Base-by-base conservation (phyloP, 2,888 invertebrate genomes). In the Pandemis cinnamomeana region DNA sequence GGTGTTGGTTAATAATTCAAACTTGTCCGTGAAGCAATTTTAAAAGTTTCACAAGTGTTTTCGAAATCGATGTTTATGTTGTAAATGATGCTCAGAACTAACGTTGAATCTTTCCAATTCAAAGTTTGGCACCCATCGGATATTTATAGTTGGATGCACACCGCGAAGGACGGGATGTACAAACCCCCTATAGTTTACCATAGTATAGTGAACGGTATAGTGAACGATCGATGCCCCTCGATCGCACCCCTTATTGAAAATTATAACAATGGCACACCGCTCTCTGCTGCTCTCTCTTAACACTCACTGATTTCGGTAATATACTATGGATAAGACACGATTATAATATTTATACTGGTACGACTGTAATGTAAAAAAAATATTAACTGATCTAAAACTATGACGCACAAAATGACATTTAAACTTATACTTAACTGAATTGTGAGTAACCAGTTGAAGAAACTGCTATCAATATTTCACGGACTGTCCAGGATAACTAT, bases 171-270 rank as follows among this genome's bases (percentile, higher is more conserved):
- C 87, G 79, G 72, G 82, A 80, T 81, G 82, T 78, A 88, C 86
- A 78, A 51, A n/a, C 70, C 67, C 53, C 58, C 55, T 53, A 71
- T 69, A 67, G 55, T 58, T 53, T 72, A 72, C 63, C 53, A n/a
- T n/a, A n/a, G n/a, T 51, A 8, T 55, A 55, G 55, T 55, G 20
- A 15, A 55, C 20, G 41, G 67, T 75, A 71, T 82, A 82, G 83
- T 58, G 87, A 89, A 87, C 89, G 92, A 93, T 94, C 91, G 91
- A 89, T 91, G 91, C 94, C 94, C 94, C 91, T 91, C 93, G 88
- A 92, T 91, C 87, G 91, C 90, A 89, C 92, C 93, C 93, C 93
- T 94, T 94, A 94, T 94, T 94, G 93, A 94, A 94, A 93, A 94
- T 94, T 94, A 94, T 93, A 94, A 94, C 93, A 94, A 94, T 93